Percentiles rank a stretch among this genome's conserved stretches.
These are phyloP conservation scores for Polydrusus pterygomalis DNA, from an alignment of 2,888 invertebrate genomes.

Conservation along the genomic window DNA sequence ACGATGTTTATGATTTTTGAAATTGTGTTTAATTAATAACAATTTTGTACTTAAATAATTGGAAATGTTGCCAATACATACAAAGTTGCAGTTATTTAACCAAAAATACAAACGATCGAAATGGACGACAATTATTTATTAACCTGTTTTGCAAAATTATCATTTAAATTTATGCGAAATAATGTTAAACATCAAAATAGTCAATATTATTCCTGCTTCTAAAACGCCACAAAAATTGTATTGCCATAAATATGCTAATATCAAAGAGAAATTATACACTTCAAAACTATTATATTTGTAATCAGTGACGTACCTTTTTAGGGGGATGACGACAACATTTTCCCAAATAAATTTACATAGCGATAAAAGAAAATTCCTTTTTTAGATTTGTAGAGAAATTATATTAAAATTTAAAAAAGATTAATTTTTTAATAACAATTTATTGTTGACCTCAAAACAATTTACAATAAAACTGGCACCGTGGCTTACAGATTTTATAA, in stretches of 20 bases:
- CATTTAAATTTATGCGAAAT: slow-evolving; percentile 54
- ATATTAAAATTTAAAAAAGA: no score
- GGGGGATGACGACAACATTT: no score
- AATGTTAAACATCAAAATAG: slow-evolving; percentile 52
- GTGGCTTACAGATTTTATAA: no score
- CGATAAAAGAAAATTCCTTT: no score
- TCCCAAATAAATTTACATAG: no score
- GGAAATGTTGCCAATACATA: slow-evolving; percentile 10
- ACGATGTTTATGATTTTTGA: no score
- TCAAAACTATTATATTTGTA: slow-evolving; percentile 47
- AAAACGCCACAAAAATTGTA: slow-evolving; percentile 53
- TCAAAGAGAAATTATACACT: slow-evolving; percentile 53
- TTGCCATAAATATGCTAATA: slow-evolving; percentile 53
- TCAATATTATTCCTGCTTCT: slow-evolving; percentile 50
- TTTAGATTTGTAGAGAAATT: no score
- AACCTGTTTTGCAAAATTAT: slow-evolving; percentile 42
- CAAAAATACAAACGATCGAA: slow-evolving; percentile 24
- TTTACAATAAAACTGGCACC: no score
- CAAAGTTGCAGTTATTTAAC: slow-evolving; percentile 15
- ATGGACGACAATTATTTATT: slow-evolving; percentile 43
- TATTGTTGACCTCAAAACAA: no score
- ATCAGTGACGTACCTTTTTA: slow-evolving; percentile 4
- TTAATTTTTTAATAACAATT: no score
- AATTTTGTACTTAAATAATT: not conserved
- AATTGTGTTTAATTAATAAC: not conserved